Conservation (phyloP, 2,888 invertebrate species). For the Meganola albula region DNA sequence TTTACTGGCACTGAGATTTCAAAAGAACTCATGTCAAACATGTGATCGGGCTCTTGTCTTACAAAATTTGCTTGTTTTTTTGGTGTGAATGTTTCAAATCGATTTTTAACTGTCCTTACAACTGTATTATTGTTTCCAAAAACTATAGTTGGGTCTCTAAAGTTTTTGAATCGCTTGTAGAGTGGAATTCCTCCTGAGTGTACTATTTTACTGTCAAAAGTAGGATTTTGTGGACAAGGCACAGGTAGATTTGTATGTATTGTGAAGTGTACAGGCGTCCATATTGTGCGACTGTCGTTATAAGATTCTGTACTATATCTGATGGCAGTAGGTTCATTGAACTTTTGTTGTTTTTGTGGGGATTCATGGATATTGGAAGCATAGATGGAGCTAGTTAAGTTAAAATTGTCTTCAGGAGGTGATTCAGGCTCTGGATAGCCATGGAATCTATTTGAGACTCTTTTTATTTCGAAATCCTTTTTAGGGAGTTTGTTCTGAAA, state of each 20-base stretch:
- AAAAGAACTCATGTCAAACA: too few species aligned
- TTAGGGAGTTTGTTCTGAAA: constrained; percentile 27
- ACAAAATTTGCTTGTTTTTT: too few species aligned
- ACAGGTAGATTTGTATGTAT: constrained; percentile 9
- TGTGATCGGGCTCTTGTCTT: too few species aligned
- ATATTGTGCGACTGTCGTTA: constrained; percentile 21
- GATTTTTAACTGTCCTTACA: background rate
- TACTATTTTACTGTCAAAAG: constrained; percentile 12
- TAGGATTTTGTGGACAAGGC: constrained; percentile 9
- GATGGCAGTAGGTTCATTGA: too few species aligned
- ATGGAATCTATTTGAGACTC: constrained; percentile 26
- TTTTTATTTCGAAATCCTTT: constrained; percentile 18
- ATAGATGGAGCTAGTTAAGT: too few species aligned
- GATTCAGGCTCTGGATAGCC: constrained; percentile 37
- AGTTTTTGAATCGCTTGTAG: constrained; percentile 25
- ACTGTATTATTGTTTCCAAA: constrained; percentile 11
- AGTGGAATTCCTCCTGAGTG: constrained; percentile 23
- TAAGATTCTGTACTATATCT: too few species aligned
- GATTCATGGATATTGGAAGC: too few species aligned
- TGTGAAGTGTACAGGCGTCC: constrained; percentile 27
- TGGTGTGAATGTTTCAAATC: constrained; percentile 9
- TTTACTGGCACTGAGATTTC: background rate
- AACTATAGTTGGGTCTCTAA: constrained; percentile 6
- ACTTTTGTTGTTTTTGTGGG: too few species aligned
- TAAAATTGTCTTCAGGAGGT: constrained; percentile 25